Percentiles rank a stretch among this genome's conserved stretches.
phyloP scores from a whole-genome alignment of 2,797 vertebrate genomes.

The Phoeniculus purpureus region DNA sequence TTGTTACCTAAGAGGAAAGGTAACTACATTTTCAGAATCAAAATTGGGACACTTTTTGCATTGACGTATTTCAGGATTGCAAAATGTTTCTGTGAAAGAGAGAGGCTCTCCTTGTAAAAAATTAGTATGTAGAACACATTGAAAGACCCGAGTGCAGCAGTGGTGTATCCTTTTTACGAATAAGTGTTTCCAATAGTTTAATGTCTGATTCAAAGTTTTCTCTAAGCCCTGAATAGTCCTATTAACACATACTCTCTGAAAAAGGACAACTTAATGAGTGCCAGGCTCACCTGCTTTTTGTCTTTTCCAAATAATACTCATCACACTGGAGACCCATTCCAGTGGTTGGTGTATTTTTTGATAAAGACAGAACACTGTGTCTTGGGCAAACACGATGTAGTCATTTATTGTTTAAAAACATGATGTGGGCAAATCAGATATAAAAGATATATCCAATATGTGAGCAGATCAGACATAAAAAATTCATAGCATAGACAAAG shows the following conservation, averaged over 20 bases:
- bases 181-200: background rate
- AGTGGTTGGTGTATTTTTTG: background rate
- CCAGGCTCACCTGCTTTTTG: background rate
- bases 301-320: background rate
- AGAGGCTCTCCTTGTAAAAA: background rate
- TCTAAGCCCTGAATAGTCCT: background rate
- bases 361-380: background rate
- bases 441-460: background rate
- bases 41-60: background rate
- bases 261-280: background rate
- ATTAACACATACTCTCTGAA: background rate
- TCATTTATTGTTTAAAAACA: background rate
- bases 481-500: background rate
- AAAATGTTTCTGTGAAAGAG: conserved; percentile 16
- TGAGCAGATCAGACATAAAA: background rate
- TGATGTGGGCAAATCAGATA: background rate
- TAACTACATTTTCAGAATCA: background rate
- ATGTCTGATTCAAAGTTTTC: background rate
- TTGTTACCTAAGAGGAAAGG: background rate
- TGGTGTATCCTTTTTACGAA: background rate
- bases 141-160: background rate
- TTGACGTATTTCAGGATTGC: background rate
- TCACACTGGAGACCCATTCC: background rate
- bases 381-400: background rate
- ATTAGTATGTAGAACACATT: background rate